These are phyloP conservation scores for Trypoxylon attenuatum DNA, from an alignment of 2,888 invertebrate genomes.

Conservation along the genomic window DNA sequence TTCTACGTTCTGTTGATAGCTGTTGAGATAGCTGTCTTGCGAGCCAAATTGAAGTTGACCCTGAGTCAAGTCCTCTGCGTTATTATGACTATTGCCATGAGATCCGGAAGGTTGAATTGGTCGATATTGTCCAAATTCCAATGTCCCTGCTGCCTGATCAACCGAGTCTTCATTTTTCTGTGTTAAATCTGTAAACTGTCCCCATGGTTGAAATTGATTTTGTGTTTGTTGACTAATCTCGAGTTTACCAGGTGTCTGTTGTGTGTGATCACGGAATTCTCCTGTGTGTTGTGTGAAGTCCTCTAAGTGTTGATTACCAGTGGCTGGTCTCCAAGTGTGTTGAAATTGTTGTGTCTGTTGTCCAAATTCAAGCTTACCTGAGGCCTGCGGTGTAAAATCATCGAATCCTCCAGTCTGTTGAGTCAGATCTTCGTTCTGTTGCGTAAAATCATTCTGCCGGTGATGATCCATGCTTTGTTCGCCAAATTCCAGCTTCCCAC, in stretches of 20 bases:
- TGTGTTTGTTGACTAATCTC: constrained; percentile 32
- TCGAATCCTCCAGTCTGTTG: constrained; percentile 36
- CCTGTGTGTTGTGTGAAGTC: constrained; percentile 29
- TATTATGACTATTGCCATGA: constrained; percentile 25
- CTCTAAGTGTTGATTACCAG: constrained; percentile 5
- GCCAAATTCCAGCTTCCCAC: constrained; percentile 36
- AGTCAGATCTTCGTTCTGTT: constrained; percentile 28
- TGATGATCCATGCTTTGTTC: constrained; percentile 25
- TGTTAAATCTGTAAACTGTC: constrained; percentile 20
- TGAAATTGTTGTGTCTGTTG: constrained; percentile 19
- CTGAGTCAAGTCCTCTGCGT: constrained; percentile 5
- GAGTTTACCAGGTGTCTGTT: constrained; percentile 37
- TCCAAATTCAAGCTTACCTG: constrained; percentile 44
- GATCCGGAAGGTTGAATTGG: constrained; percentile 31
- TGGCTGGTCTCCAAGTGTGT: constrained; percentile 14
- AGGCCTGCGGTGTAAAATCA: constrained; percentile 50
- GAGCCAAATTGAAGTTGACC: constrained; percentile 21
- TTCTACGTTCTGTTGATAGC: background rate
- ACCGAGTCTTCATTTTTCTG: constrained; percentile 45
- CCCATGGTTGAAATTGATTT: constrained; percentile 19
- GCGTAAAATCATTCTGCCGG: background rate
- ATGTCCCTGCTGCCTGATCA: constrained; percentile 8
- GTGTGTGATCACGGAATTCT: constrained; percentile 32
- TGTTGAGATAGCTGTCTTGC: background rate
- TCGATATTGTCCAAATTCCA: constrained; percentile 23